Evolutionary conservation across 2,888 invertebrate genomes (phyloP).

Genomic region (Drosophila flavopinicola): DNA sequence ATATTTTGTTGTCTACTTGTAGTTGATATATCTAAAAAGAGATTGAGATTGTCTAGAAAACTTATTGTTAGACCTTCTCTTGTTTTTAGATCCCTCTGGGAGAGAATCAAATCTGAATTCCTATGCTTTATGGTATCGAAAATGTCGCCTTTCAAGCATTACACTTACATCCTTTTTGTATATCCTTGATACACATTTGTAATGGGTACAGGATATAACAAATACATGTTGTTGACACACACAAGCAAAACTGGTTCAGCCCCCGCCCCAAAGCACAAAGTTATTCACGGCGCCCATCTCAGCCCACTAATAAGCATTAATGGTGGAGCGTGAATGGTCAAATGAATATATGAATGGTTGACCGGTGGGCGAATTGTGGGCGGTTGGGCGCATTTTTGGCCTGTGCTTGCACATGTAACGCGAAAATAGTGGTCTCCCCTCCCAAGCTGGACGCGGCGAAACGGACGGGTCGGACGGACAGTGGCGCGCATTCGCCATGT

Average conservation of each 20-base stretch:
- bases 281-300: constrained; percentile 7
- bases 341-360: constrained; percentile 31
- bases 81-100: too few species aligned
- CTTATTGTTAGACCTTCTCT: too few species aligned
- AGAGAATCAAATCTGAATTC: too few species aligned
- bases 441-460: constrained; percentile 43
- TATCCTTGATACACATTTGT: background rate
- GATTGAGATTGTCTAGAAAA: too few species aligned
- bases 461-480: constrained; percentile 19
- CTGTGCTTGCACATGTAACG: constrained; percentile 41
- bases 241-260: constrained; percentile 31
- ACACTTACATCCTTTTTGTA: too few species aligned
- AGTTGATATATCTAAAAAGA: too few species aligned
- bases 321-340: constrained; percentile 39
- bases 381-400: constrained; percentile 18
- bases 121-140: too few species aligned
- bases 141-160: too few species aligned
- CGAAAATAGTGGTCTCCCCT: constrained; percentile 49
- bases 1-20: too few species aligned
- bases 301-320: constrained; percentile 48
- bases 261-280: background rate
- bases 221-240: constrained; percentile 45
- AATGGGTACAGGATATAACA: constrained; percentile 7
- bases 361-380: constrained; percentile 5
- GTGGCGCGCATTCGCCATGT: constrained; percentile 57